Evolutionary conservation across 2,888 invertebrate genomes (phyloP).

Genomic region (Tetragonula carbonaria): DNA sequence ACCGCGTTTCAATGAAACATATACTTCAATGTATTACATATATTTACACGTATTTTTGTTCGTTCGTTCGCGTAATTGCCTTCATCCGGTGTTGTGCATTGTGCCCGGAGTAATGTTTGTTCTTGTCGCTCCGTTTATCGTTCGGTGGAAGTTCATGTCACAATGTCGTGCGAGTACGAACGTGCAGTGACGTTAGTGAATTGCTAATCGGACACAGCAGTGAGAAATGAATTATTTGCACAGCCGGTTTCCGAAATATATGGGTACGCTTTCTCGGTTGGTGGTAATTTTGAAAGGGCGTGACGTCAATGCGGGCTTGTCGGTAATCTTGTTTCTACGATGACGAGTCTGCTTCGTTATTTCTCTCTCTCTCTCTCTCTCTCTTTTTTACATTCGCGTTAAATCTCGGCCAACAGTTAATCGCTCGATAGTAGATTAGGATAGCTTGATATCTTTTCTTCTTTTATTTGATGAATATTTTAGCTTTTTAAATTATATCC

Average conservation of each 20-base stretch:
- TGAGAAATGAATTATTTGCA: background rate
- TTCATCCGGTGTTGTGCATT: background rate
- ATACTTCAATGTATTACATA: too few relatives aligned
- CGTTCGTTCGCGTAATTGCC: background rate
- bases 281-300: background rate
- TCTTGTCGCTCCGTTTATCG: background rate
- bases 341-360: background rate
- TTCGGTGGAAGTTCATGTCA: background rate
- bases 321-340: too few relatives aligned
- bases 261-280: background rate
- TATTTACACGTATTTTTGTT: background rate
- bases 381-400: too few relatives aligned
- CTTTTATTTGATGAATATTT: too few relatives aligned
- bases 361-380: background rate
- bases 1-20: background rate
- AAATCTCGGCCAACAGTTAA: too few relatives aligned
- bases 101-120: background rate
- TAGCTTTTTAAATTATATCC: too few relatives aligned
- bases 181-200: background rate
- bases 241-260: background rate
- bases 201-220: background rate
- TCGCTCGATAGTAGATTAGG: too few relatives aligned
- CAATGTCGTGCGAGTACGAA: background rate
- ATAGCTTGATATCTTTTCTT: too few relatives aligned
- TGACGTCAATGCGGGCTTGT: background rate